These are phyloP conservation scores for Thunnus maccoyii DNA, from an alignment of 2,113 vertebrate genomes.

Conservation along the genomic window DNA sequence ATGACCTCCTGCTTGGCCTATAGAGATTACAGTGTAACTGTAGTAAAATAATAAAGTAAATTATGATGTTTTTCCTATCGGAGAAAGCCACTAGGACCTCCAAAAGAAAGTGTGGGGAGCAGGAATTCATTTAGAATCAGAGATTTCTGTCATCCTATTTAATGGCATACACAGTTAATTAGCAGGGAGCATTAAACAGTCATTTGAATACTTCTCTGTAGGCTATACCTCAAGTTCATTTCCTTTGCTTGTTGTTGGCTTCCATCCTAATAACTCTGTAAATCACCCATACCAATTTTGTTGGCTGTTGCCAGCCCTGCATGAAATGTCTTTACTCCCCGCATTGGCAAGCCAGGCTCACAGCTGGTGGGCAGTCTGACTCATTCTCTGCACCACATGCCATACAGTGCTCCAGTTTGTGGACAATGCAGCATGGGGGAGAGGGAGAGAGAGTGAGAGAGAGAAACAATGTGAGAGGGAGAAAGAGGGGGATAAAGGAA, in stretches of 20 bases:
- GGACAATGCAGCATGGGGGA: conserved; percentile 61
- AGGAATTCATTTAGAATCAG: no score
- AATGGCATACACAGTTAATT: no score
- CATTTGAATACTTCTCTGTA: background rate
- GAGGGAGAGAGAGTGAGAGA: conserved; percentile 12
- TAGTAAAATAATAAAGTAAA: background rate
- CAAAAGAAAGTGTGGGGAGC: no score
- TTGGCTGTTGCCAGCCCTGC: conserved; percentile 42
- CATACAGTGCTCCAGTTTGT: conserved; percentile 68
- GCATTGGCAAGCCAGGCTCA: conserved; percentile 63
- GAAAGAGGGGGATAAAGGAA: background rate
- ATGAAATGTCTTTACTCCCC: conserved; percentile 68
- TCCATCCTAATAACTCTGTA: conserved; percentile 39
- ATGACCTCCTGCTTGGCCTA: background rate
- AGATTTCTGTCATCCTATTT: no score
- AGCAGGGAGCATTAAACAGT: background rate
- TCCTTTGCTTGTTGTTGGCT: conserved; percentile 24
- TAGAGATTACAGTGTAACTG: no score
- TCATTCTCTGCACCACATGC: conserved; percentile 79
- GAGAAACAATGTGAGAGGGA: conserved; percentile 28
- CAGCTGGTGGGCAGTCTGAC: conserved; percentile 82
- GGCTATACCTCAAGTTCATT: conserved; percentile 1
- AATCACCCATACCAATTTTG: conserved; percentile 62
- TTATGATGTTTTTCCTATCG: no score
- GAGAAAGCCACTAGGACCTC: no score